These are phyloP conservation scores for Troides helena DNA, from an alignment of 2,888 invertebrate genomes.

Conservation along the genomic window DNA sequence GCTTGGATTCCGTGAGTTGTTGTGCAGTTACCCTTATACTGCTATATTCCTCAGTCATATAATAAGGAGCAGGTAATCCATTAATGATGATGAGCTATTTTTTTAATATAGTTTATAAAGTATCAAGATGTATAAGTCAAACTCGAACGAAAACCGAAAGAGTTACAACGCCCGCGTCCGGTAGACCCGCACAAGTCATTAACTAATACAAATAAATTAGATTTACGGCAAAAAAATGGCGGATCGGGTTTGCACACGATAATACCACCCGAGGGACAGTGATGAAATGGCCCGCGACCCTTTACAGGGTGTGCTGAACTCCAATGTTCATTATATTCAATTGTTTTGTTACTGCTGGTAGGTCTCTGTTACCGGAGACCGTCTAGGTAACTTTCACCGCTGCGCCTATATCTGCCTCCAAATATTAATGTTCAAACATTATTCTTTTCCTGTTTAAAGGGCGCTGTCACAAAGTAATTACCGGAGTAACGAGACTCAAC, in stretches of 20 bases:
- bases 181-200: constrained; percentile 74
- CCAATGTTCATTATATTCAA: not conserved
- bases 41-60: no score
- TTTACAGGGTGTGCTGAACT: constrained; percentile 49
- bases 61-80: no score
- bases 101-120: constrained; percentile 33
- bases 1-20: no score
- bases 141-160: constrained; percentile 49
- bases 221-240: constrained; percentile 76
- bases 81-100: no score
- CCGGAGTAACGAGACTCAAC: no score
- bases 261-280: constrained; percentile 66
- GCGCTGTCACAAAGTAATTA: no score
- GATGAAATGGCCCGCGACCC: constrained; percentile 44
- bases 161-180: constrained; percentile 58
- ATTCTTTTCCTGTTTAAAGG: no score
- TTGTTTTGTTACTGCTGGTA: constrained; percentile 1
- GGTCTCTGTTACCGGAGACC: no score
- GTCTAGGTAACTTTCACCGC: no score
- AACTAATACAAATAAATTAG: constrained; percentile 81
- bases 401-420: no score
- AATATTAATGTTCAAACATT: no score
- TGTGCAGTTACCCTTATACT: no score
- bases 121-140: constrained; percentile 48
- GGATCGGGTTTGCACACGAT: constrained; percentile 56